These are phyloP conservation scores for Sphinx pinastri DNA, from an alignment of 2,888 invertebrate species.

Conservation along the genomic window DNA sequence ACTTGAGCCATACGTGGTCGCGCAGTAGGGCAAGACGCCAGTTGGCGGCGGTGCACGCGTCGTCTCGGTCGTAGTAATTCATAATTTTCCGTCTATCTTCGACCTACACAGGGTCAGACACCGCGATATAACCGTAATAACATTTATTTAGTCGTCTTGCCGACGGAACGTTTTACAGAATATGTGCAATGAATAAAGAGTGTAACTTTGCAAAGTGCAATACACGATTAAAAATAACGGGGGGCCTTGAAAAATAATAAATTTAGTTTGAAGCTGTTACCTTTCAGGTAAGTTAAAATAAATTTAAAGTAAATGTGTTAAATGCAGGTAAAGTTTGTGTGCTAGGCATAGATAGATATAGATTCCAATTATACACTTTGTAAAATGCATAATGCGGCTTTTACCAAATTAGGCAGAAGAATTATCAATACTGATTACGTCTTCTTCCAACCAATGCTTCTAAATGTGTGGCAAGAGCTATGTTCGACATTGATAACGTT, in stretches of 20 bases:
- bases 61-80: constrained; percentile 56
- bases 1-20: constrained; percentile 63
- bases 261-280: background rate
- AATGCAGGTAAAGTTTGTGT: background rate
- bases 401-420: constrained; percentile 7
- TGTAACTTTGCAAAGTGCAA: constrained; percentile 7
- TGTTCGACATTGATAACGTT: constrained; percentile 7
- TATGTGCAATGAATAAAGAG: constrained; percentile 21
- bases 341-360: no score
- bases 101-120: constrained; percentile 61
- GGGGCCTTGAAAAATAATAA: constrained; percentile 16
- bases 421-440: constrained; percentile 19
- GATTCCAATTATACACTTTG: background rate
- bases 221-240: constrained; percentile 6
- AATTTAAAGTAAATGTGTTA: background rate
- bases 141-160: constrained; percentile 30
- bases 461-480: background rate
- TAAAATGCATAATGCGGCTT: background rate
- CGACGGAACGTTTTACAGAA: background rate
- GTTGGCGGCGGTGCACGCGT: constrained; percentile 72
- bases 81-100: constrained; percentile 52
- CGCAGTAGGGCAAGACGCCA: constrained; percentile 77
- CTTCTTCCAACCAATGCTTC: background rate
- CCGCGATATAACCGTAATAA: constrained; percentile 34
- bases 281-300: constrained; percentile 9